Evolutionary conservation across 2,888 invertebrate genomes (phyloP), one percentile per base, ranked within the genome.

Genomic region (Spodoptera picta): DNA sequence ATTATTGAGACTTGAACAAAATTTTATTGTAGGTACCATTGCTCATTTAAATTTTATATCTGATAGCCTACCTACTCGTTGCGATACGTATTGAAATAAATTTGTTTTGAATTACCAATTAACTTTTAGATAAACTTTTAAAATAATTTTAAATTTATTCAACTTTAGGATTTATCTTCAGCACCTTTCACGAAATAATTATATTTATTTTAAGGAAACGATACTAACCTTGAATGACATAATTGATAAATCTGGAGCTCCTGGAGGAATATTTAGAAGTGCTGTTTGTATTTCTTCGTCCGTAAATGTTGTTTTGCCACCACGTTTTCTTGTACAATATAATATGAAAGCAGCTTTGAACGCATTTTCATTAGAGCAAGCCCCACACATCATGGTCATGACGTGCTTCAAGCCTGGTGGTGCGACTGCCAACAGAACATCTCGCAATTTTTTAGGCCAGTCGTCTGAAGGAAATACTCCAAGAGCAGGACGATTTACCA

Each of bases 311-410:
- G 95, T 91, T 14, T 95, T 94, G 46, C 96, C 96, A 1, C 98
- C 97, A 49, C 99, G 95, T 84, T 96, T 93, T 69, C 96, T 97
- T 41, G 95, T 96, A 69, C 96, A 96, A 84, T 98, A 98, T 95
- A 97, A 96, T 84, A 99, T 97, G 86, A 99, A 99, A 47, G 98
- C 97, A 52, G 97, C 97, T 92, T 99, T 99, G 86, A 96, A 98
- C 0, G 99, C 99, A 91, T 99, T 99, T 94, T 99, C 99, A 86
- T 99, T 98, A 0, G 99, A 98, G 83, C 99, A 99, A 0, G 99
- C 98, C 1, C 99, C 99, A 85, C 99, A 99, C 96, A 99, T 98
- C 99, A 99, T 99, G 0, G 99, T 99, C 48, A 98, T 97, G 5
- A 99, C 95, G 81, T 97, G 96, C 4, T 94, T 93, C 56, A 99